Conservation (phyloP, 2,888 invertebrate genomes). For the Scaptomyza flava region DNA sequence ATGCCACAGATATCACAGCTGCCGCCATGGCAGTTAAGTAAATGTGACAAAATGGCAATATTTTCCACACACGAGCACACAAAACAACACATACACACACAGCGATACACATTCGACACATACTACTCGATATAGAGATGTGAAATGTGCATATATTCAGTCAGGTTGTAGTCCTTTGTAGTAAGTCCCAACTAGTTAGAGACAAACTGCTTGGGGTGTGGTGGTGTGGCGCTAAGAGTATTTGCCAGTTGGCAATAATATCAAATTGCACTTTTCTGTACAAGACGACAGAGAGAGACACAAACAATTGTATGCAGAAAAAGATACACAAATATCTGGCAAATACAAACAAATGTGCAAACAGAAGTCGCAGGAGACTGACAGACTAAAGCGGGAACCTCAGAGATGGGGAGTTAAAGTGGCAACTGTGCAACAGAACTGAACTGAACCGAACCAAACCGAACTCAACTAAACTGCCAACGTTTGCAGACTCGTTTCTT, state of each 20-base stretch:
- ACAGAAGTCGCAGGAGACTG: slow-evolving; percentile 36
- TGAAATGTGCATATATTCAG: slow-evolving; percentile 1
- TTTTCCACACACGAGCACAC: slow-evolving; percentile 39
- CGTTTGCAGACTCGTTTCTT: slow-evolving; percentile 19
- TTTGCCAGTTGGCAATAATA: slow-evolving; percentile 80
- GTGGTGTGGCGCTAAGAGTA: slow-evolving; percentile 60
- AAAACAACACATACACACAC: not conserved
- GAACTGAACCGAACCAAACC: slow-evolving; percentile 21
- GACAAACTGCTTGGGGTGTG: slow-evolving; percentile 48
- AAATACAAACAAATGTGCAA: slow-evolving; percentile 78
- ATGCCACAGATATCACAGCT: slow-evolving; percentile 59
- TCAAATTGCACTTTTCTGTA: slow-evolving; percentile 76
- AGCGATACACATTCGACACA: not conserved
- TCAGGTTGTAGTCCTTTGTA: slow-evolving; percentile 25
- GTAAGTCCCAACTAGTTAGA: slow-evolving; percentile 27
- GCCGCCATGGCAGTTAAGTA: slow-evolving; percentile 48
- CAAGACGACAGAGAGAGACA: slow-evolving; percentile 10
- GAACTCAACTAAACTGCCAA: slow-evolving; percentile 23
- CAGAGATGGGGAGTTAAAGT: not conserved
- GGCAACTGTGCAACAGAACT: slow-evolving; percentile 28
- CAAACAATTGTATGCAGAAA: slow-evolving; percentile 38
- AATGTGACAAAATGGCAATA: slow-evolving; percentile 63
- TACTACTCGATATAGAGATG: not conserved
- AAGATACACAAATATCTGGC: slow-evolving; percentile 72
- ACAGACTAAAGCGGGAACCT: not conserved